A percentile compares a stretch with the other conserved stretches of the same genome.
phyloP scores from a whole-genome alignment of 1,140 invertebrate genomes.

The Stegodyphus mimosarum region DNA sequence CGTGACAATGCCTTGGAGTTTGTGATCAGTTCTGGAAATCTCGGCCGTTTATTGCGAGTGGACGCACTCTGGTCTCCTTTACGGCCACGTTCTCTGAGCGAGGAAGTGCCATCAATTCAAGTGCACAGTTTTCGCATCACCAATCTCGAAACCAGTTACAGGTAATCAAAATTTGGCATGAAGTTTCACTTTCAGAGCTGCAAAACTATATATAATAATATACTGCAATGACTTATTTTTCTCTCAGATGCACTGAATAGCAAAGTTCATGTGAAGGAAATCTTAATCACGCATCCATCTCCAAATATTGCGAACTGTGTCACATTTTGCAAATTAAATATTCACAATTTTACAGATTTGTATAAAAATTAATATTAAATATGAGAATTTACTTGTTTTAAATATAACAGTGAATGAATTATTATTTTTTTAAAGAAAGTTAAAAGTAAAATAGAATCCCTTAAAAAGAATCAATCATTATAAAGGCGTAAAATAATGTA shows the following conservation, averaged over 20 bases:
- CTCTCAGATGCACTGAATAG: neutral
- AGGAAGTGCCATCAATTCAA: slow-evolving; percentile 70
- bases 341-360: too few species aligned
- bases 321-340: neutral
- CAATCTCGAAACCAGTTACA: slow-evolving; percentile 64
- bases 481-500: too few species aligned
- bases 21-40: slow-evolving; percentile 77
- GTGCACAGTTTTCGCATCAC: slow-evolving; percentile 64
- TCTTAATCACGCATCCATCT: neutral
- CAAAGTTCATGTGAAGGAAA: neutral
- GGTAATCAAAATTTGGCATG: slow-evolving; percentile 39
- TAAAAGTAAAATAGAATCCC: too few species aligned
- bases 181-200: neutral
- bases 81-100: slow-evolving; percentile 78
- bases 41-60: slow-evolving; percentile 75
- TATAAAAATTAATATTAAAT: too few species aligned
- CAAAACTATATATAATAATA: neutral
- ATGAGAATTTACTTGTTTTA: too few species aligned
- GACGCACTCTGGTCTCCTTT: slow-evolving; percentile 82
- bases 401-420: too few species aligned
- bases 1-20: slow-evolving; percentile 71
- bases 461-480: too few species aligned
- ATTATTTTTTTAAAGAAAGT: too few species aligned
- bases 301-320: neutral
- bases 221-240: neutral